These are phyloP conservation scores for Metellina segmentata DNA, from an alignment of 2,888 invertebrate species.

Conservation along the genomic window DNA sequence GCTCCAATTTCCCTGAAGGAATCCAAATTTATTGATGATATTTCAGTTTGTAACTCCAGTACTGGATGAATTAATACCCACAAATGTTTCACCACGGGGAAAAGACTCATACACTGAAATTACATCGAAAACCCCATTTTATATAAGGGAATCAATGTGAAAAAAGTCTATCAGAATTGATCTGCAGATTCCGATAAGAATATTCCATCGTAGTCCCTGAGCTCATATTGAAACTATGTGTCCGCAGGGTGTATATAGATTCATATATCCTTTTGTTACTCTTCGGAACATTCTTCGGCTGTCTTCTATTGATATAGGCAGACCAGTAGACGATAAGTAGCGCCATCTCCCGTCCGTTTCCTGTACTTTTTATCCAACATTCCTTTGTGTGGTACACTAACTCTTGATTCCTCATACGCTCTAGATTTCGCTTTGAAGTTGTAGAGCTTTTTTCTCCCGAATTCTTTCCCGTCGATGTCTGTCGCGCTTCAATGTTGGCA, in stretches of 20 bases:
- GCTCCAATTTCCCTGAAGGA: too few species aligned
- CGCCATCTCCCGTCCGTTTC: slow-evolving; percentile 71
- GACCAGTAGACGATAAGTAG: slow-evolving; percentile 56
- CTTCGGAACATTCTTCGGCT: slow-evolving; percentile 36
- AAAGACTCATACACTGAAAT: too few species aligned
- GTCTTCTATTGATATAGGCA: slow-evolving; percentile 26
- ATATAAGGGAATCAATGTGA: background rate
- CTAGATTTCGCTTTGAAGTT: slow-evolving; percentile 68
- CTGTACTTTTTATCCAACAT: slow-evolving; percentile 52
- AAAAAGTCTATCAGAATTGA: background rate
- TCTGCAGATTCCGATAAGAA: slow-evolving; percentile 29
- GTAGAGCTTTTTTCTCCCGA: slow-evolving; percentile 42
- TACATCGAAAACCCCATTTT: too few species aligned
- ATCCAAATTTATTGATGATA: too few species aligned
- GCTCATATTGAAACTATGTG: slow-evolving; percentile 43
- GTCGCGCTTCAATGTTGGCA: slow-evolving; percentile 71
- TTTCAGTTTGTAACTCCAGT: too few species aligned
- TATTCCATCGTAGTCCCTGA: slow-evolving; percentile 20
- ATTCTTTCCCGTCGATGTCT: slow-evolving; percentile 38
- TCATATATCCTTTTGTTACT: slow-evolving; percentile 57
- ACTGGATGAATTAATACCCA: too few species aligned
- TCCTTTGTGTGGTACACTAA: slow-evolving; percentile 51
- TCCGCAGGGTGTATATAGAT: slow-evolving; percentile 50
- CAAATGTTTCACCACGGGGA: too few species aligned
- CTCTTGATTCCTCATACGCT: slow-evolving; percentile 62